Conservation (phyloP, 1,140 invertebrate species). For the Drosophila parvula region DNA sequence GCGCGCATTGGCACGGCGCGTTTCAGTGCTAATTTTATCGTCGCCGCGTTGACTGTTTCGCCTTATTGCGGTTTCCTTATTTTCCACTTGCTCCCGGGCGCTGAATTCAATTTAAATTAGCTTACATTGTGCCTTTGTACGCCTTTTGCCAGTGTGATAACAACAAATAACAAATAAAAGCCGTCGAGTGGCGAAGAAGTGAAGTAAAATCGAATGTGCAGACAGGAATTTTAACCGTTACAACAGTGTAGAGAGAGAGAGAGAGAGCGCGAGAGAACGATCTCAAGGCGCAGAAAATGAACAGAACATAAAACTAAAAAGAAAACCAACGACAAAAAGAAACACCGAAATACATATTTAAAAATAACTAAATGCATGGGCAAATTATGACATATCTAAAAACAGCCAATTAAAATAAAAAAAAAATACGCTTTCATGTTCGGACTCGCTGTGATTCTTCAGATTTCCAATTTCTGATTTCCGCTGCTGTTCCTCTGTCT, state of each 20-base stretch:
- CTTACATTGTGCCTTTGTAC: slow-evolving; percentile 70
- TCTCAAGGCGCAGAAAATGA: slow-evolving; percentile 8
- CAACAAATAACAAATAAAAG: slow-evolving; percentile 26
- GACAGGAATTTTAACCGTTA: slow-evolving; percentile 43
- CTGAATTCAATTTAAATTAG: slow-evolving; percentile 71
- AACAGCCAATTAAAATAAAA: slow-evolving; percentile 32
- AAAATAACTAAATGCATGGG: slow-evolving; percentile 33
- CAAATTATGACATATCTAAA: slow-evolving; percentile 44
- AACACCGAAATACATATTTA: slow-evolving; percentile 10
- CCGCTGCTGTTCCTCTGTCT: background rate
- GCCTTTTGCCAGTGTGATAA: slow-evolving; percentile 38
- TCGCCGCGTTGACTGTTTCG: slow-evolving; percentile 73
- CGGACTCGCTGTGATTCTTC: slow-evolving; percentile 1
- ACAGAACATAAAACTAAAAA: slow-evolving; percentile 16
- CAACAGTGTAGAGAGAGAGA: slow-evolving; percentile 5
- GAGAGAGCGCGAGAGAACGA: slow-evolving; percentile 5
- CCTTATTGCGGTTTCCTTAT: slow-evolving; percentile 65
- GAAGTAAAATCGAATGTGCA: slow-evolving; percentile 33
- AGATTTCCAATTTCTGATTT: slow-evolving; percentile 6
- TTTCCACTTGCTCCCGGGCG: slow-evolving; percentile 54
- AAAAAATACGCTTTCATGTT: background rate
- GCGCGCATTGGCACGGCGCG: slow-evolving; percentile 63
- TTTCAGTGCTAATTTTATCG: slow-evolving; percentile 80
- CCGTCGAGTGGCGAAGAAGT: slow-evolving; percentile 31
- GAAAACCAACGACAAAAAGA: slow-evolving; percentile 3